Conservation (phyloP, 2,888 invertebrate genomes). For the Sinotaia quadrata region DNA sequence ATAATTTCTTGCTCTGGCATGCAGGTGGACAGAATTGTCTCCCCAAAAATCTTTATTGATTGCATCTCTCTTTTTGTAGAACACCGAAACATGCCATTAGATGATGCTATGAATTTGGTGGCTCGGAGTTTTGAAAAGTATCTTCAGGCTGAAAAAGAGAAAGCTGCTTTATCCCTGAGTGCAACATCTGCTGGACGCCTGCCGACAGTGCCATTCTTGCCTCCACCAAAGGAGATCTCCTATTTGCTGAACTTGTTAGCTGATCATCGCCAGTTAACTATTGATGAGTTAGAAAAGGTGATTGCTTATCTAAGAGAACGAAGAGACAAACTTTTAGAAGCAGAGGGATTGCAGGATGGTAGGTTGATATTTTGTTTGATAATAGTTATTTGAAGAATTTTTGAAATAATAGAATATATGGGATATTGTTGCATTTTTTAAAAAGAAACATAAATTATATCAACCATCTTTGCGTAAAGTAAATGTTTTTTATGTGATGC, state of each 20-base stretch:
- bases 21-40: no score
- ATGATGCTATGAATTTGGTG: constrained; percentile 88
- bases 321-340: constrained; percentile 74
- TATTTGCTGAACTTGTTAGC: constrained; percentile 84
- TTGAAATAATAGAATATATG: no score
- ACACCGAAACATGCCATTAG: constrained; percentile 95
- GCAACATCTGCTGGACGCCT: constrained; percentile 30
- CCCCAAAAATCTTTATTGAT: no score
- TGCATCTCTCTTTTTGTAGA: constrained; percentile 75
- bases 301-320: constrained; percentile 80
- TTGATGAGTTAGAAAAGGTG: constrained; percentile 68
- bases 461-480: no score
- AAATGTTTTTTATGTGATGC: no score
- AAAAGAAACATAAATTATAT: no score
- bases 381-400: no score
- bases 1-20: no score
- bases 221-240: constrained; percentile 59
- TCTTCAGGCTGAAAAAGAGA: constrained; percentile 59
- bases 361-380: no score
- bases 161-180: constrained; percentile 38
- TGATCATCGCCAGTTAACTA: constrained; percentile 79
- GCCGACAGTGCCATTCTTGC: constrained; percentile 46
- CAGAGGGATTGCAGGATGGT: constrained; percentile 35
- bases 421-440: no score
- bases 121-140: constrained; percentile 74